Evolutionary conservation across 2,113 vertebrate species (phyloP).

Genomic region (Aepyceros melampus): DNA sequence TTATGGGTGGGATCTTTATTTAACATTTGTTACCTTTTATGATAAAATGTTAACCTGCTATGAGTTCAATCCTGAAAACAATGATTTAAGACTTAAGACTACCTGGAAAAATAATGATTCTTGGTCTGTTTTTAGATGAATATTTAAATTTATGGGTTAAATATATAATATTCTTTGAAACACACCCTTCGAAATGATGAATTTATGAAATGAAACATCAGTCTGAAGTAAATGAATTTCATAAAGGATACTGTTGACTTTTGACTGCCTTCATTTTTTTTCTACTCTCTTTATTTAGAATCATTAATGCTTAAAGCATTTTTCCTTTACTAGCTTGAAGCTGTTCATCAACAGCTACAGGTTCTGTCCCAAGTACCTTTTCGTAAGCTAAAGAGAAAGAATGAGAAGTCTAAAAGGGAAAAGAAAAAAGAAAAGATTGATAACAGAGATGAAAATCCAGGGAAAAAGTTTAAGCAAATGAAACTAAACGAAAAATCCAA

Average conservation of each 20-base stretch:
- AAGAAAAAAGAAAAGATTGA: conserved; percentile 76
- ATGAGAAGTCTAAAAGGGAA: conserved; percentile 79
- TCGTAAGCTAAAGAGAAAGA: conserved; percentile 84
- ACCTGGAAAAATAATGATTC: conserved; percentile 18
- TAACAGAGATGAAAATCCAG: conserved; percentile 68
- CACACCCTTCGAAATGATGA: not conserved
- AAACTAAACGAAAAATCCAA: conserved; percentile 76
- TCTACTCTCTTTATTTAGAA: conserved; percentile 28
- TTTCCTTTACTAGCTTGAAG: conserved; percentile 83
- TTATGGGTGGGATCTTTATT: not conserved
- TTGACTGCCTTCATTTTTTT: conserved; percentile 20
- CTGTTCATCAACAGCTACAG: conserved; percentile 86
- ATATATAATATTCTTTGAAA: not conserved
- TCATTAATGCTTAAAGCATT: conserved; percentile 18
- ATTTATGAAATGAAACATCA: conserved; percentile 28
- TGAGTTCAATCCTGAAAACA: not conserved
- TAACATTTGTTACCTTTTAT: conserved; percentile 1
- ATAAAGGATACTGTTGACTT: not conserved
- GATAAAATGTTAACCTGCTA: conserved; percentile 9
- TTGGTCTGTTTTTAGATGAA: not conserved
- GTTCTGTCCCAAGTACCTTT: conserved; percentile 81
- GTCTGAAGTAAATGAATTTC: conserved; percentile 26
- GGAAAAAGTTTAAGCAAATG: conserved; percentile 77
- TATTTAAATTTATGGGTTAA: conserved; percentile 9
- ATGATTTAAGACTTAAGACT: not conserved